Conservation (phyloP, 2,113 vertebrate species). For the Elachura formosa region DNA sequence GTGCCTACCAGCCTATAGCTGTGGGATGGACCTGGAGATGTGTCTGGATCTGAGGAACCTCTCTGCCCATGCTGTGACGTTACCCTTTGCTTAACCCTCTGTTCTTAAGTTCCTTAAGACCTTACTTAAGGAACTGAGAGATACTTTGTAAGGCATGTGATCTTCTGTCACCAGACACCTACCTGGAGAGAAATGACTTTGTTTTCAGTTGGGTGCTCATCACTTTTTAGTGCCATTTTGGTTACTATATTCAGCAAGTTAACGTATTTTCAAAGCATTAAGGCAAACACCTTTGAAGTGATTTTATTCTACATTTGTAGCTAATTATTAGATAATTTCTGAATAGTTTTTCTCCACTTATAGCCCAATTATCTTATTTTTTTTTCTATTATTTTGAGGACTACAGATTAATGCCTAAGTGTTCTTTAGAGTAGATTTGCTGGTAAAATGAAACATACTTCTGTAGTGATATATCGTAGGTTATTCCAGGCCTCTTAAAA, state of each 20-base stretch:
- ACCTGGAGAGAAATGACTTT: background rate
- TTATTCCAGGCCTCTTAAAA: background rate
- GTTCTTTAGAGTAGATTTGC: background rate
- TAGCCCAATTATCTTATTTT: background rate
- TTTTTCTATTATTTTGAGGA: background rate
- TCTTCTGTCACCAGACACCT: background rate
- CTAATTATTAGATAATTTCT: background rate
- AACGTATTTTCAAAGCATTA: background rate
- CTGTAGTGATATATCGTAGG: background rate
- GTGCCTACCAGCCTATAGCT: background rate
- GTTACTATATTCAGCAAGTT: background rate
- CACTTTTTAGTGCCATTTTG: background rate
- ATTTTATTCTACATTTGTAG: background rate
- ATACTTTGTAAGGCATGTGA: rapidly evolving
- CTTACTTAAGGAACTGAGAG: background rate
- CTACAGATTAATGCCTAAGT: background rate
- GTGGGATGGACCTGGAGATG: background rate
- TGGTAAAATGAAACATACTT: background rate
- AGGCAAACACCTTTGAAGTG: background rate
- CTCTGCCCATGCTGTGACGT: rapidly evolving
- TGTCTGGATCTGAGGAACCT: background rate
- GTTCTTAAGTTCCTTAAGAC: background rate
- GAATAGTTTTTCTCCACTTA: background rate
- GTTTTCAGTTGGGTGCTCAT: background rate
- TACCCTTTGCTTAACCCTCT: background rate